A percentile compares a stretch with the other conserved stretches of the same genome.
These are phyloP conservation scores for Neocloeon triangulifer DNA, from an alignment of 1,140 invertebrate genomes.

Conservation along the genomic window DNA sequence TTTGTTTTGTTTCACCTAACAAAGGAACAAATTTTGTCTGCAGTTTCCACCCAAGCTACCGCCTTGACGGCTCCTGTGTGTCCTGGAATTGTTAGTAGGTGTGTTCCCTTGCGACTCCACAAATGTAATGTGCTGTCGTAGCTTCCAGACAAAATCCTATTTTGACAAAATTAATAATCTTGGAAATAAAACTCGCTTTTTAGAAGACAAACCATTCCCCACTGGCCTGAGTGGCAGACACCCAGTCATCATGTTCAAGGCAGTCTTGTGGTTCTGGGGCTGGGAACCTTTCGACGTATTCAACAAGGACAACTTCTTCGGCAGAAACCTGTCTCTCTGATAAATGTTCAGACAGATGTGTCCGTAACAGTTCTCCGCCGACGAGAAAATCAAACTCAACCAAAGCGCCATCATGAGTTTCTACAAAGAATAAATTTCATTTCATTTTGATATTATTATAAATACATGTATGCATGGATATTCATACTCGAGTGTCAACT, in stretches of 20 bases:
- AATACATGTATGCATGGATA: too few relatives aligned
- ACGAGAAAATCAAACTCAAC: conserved; percentile 79
- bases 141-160: conserved; percentile 75
- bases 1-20: conserved; percentile 28
- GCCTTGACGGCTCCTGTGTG: conserved; percentile 70
- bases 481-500: too few relatives aligned
- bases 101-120: conserved; percentile 67
- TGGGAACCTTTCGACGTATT: conserved; percentile 72
- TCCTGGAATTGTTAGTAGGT: conserved; percentile 59
- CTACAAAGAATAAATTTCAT: conserved; percentile 8
- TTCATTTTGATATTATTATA: too few relatives aligned
- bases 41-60: conserved; percentile 58
- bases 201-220: conserved; percentile 51
- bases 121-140: conserved; percentile 85
- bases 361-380: conserved; percentile 51
- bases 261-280: conserved; percentile 77
- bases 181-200: too few relatives aligned
- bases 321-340: conserved; percentile 38
- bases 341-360: conserved; percentile 41
- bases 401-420: conserved; percentile 16
- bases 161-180: conserved; percentile 1
- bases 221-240: conserved; percentile 52
- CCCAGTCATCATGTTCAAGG: conserved; percentile 89
- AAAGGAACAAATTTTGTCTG: conserved; percentile 39
- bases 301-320: conserved; percentile 62